Base-by-base conservation (phyloP, 2,113 vertebrate species). In the Grallaria varia region DNA sequence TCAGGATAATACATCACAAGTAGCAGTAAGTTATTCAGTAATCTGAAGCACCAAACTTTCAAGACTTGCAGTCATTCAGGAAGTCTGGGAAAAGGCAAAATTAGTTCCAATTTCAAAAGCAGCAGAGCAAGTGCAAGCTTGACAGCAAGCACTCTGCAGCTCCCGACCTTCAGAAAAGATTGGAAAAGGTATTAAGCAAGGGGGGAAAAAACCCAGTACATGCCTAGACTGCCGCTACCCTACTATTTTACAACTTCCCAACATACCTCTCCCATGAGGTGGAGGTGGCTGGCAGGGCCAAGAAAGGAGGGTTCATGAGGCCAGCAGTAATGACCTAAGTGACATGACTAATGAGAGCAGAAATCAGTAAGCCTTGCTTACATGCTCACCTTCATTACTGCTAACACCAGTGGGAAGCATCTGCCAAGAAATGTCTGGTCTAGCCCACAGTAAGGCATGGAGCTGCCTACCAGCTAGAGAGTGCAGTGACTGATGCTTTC, bases 41-140 rank as follows among this genome's bases (percentile, higher is more conserved):
- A 84, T 25, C 30, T n/a, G 27, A 92, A 71, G 27, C 64, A 74
- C 39, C 50, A 77, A 81, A 67, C 12, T 24, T 52, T 19, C 16
- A 71, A 73, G 79, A 92, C 42, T 35, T 63, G 50, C 40, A 80
- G 42, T 55, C 68, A 71, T 59, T 88, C 30, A 55, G 39, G 79
- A 95, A 68, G 76, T 20, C 37, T 84, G 92, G 27, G 45, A 84
- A 85, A 80, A 71, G 50, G 59, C 33, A 94, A 90, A 69, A 93
- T 62, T 25, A 87, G 75, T 67, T 96, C 88, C 19, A 3, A 92
- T 83, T 94, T 96, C 90, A 92, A 95, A 93, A 93, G 83, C 67
- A 88, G 72, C 45, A 90, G 67, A 94, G 59, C 86, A 95, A 92
- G 89, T 68, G 55, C 78, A 83, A 95, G 79, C 92, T 90, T 95